Percentiles rank a stretch among this genome's conserved stretches.
Conservation (phyloP, 2,797 vertebrate species). For the Mormyrus proboscirostris region DNA sequence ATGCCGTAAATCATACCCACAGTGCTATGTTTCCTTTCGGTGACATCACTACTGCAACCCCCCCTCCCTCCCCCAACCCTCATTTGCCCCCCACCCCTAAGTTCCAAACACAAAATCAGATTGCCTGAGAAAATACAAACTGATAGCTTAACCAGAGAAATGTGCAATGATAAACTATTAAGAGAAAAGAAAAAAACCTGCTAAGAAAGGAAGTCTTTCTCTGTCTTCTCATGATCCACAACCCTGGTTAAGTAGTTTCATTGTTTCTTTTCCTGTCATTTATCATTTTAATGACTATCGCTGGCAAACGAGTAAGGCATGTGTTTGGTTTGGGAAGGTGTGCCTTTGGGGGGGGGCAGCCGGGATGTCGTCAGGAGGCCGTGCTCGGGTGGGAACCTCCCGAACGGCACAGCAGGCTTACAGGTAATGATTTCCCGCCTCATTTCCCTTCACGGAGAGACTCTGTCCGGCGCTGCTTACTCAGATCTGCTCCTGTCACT, state of each 20-base stretch:
- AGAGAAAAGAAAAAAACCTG: background rate
- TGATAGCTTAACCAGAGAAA: background rate
- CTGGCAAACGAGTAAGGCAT: background rate
- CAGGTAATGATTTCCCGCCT: background rate
- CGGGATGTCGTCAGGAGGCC: background rate
- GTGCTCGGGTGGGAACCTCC: background rate
- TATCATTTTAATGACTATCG: background rate
- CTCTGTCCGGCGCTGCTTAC: background rate
- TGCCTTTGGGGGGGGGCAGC: background rate
- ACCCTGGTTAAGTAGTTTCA: background rate
- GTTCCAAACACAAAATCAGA: background rate
- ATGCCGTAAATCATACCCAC: conserved; percentile 62
- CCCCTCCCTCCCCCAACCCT: background rate
- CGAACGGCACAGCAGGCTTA: background rate
- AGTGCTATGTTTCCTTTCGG: conserved; percentile 36
- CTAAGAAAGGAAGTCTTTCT: background rate
- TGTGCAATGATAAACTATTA: background rate
- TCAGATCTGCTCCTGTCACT: background rate
- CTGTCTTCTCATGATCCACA: background rate
- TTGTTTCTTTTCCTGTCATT: background rate
- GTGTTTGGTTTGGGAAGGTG: background rate
- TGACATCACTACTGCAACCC: background rate
- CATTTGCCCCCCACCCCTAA: background rate
- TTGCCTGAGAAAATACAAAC: background rate
- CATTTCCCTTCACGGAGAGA: background rate